A percentile compares a stretch with the other conserved stretches of the same genome.
Evolutionary conservation across 2,113 vertebrate genomes (phyloP).

Genomic region (Phalacrocorax carbo): DNA sequence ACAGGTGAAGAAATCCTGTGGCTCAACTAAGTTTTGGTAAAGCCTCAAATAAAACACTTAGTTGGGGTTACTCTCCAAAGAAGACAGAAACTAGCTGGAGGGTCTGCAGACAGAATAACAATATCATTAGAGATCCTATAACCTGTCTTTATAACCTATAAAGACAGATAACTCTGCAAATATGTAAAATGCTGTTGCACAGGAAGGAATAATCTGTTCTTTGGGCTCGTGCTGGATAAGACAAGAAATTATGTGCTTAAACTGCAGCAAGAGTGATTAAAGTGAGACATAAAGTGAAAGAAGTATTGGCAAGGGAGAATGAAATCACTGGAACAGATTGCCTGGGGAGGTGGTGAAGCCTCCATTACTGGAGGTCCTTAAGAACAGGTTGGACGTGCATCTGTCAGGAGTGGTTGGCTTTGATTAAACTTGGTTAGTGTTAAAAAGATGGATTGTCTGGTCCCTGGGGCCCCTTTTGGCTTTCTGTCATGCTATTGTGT

Average conservation of each 20-base stretch:
- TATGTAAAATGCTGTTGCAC: neutral
- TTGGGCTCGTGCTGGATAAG: neutral
- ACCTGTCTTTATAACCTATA: neutral
- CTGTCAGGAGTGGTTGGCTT: neutral
- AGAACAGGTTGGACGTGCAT: neutral
- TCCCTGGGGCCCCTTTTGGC: neutral
- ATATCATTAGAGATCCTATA: neutral
- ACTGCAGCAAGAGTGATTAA: neutral
- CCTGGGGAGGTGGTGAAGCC: neutral
- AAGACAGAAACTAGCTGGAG: neutral
- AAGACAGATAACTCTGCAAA: neutral
- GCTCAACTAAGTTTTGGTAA: neutral
- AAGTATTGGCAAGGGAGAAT: neutral
- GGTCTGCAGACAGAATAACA: neutral
- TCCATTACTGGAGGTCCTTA: neutral
- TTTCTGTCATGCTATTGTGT: neutral
- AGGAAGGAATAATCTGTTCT: slow-evolving; percentile 4
- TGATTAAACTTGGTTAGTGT: neutral
- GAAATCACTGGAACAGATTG: neutral
- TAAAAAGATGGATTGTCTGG: neutral
- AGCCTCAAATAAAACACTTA: neutral
- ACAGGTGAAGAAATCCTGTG: neutral
- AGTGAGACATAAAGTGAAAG: neutral
- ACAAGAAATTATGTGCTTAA: neutral
- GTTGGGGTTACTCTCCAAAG: neutral